Evolutionary conservation across 64 coral and sea anemone genomes (phyloP).

Genomic region (Astreopora myriophthalma): DNA sequence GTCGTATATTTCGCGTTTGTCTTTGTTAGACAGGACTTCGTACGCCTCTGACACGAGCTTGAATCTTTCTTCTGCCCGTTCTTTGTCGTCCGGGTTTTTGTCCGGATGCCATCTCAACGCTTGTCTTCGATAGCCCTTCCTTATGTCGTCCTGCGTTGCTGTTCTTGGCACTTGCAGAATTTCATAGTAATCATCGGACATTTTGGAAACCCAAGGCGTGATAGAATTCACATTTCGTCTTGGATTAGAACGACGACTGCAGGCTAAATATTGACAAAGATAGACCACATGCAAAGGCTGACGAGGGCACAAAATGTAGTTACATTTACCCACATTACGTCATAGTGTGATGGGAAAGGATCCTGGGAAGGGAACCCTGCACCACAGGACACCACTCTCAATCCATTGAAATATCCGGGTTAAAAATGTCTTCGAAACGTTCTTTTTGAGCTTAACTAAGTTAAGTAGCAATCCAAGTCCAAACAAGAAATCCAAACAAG

Average conservation of each 20-base stretch:
- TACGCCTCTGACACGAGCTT: conserved; percentile 89
- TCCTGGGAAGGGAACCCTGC: no score
- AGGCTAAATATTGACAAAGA: neutral
- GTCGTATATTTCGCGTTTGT: conserved; percentile 88
- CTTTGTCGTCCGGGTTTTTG: conserved; percentile 87
- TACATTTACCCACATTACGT: neutral
- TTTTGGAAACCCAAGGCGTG: neutral
- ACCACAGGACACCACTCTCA: no score
- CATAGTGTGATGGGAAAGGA: no score
- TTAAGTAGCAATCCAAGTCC: no score
- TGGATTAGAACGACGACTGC: neutral
- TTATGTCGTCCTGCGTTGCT: conserved; percentile 81
- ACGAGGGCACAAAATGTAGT: neutral
- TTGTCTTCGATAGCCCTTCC: conserved; percentile 85
- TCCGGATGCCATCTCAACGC: conserved; percentile 93
- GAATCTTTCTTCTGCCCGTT: conserved; percentile 78
- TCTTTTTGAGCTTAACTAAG: no score
- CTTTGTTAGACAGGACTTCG: conserved; percentile 91
- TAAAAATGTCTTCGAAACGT: no score
- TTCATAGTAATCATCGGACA: conserved; percentile 84
- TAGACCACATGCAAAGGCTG: neutral
- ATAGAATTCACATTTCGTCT: neutral
- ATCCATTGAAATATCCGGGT: no score
- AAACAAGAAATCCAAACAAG: no score
- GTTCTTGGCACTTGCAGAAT: conserved; percentile 53